Percentiles rank a stretch among this genome's conserved stretches.
These are phyloP conservation scores for Chelon auratus DNA, from an alignment of 2,797 vertebrate species.

Conservation along the genomic window DNA sequence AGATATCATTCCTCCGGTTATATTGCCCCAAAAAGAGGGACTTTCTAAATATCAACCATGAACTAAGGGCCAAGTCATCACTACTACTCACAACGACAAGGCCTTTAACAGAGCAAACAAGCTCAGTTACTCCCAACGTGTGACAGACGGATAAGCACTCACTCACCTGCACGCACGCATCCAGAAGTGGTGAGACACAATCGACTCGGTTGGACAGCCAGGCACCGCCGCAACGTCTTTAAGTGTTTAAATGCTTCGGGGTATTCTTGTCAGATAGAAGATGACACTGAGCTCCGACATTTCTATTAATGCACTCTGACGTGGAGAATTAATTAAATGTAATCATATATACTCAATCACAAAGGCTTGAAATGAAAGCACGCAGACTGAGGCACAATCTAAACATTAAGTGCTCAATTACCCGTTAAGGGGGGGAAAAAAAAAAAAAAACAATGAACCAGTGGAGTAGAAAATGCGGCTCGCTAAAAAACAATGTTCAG, in stretches of 20 bases:
- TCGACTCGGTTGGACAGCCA: slow-evolving; percentile 24
- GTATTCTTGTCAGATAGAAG: slow-evolving; percentile 54
- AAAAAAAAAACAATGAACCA: background rate
- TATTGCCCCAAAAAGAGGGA: background rate
- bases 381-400: slow-evolving; percentile 55
- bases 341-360: slow-evolving; percentile 58
- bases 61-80: background rate
- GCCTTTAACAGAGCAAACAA: slow-evolving; percentile 14
- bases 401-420: slow-evolving; percentile 68
- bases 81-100: background rate
- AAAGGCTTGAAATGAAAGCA: slow-evolving; percentile 67
- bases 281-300: slow-evolving; percentile 51
- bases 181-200: slow-evolving; percentile 12
- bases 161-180: slow-evolving; percentile 2
- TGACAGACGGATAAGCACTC: slow-evolving; percentile 24
- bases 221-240: slow-evolving; percentile 26
- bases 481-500: slow-evolving; percentile 40
- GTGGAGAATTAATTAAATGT: slow-evolving; percentile 63
- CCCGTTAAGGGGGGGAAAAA: slow-evolving; percentile 36
- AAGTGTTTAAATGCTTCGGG: slow-evolving; percentile 59
- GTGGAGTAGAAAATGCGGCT: background rate
- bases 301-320: slow-evolving; percentile 65
- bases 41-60: background rate
- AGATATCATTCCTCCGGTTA: background rate
- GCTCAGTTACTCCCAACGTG: slow-evolving; percentile 21